Conservation (phyloP, 1,140 invertebrate species). For the Formica selysi region DNA sequence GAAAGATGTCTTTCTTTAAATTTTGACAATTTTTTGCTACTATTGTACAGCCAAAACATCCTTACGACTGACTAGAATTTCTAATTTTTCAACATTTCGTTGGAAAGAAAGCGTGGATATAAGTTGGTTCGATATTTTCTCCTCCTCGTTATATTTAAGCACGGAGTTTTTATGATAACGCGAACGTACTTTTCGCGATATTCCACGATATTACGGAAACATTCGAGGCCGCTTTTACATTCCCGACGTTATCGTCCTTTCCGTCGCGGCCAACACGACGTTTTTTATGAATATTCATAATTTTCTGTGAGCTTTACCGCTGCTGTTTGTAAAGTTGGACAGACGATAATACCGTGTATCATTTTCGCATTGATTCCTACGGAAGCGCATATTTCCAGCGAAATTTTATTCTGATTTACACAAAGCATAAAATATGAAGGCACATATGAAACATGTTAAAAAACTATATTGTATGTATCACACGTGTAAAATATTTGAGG, state of each 20-base stretch:
- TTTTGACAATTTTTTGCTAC: no score
- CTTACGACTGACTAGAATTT: constrained; percentile 6
- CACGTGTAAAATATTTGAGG: no score
- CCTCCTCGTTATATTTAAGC: constrained; percentile 36
- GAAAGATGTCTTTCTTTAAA: no score
- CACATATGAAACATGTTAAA: not conserved
- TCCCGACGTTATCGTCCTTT: constrained; percentile 37
- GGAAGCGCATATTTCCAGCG: not conserved
- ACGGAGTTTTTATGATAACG: constrained; percentile 41
- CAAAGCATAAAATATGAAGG: not conserved
- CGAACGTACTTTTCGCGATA: constrained; percentile 31
- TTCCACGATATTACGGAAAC: constrained; percentile 50
- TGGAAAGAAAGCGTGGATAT: not conserved
- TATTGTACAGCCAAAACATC: no score
- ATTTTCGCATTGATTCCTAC: not conserved
- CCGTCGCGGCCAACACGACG: not conserved
- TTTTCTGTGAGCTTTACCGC: constrained; percentile 18
- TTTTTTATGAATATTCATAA: constrained; percentile 58
- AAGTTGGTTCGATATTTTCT: not conserved
- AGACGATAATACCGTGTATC: not conserved
- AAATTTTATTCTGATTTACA: not conserved
- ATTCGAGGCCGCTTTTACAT: constrained; percentile 13
- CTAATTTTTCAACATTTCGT: constrained; percentile 25
- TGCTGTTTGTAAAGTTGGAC: not conserved
- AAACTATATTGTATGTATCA: not conserved